Percentiles rank a stretch among this genome's conserved stretches.
These are phyloP conservation scores for Picus viridis DNA, from an alignment of 2,797 vertebrate genomes.

Conservation along the genomic window DNA sequence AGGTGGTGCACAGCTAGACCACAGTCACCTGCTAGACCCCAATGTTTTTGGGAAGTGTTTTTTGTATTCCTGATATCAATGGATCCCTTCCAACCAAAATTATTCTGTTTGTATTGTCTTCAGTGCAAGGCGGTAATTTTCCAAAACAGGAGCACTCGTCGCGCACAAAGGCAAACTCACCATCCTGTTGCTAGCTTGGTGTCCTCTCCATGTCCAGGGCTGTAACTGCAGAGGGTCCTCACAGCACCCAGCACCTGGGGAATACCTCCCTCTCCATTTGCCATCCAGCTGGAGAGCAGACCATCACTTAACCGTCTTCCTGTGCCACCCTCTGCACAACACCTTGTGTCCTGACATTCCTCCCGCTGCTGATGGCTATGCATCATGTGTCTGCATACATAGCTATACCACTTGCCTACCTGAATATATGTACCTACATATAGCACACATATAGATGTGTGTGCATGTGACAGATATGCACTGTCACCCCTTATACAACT, in stretches of 20 bases:
- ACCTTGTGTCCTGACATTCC: rapidly evolving
- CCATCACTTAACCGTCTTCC: rapidly evolving
- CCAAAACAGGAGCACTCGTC: not conserved
- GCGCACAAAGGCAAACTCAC: not conserved
- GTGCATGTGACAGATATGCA: rapidly evolving
- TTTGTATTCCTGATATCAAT: not conserved
- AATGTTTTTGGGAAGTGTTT: not conserved
- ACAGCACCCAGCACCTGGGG: not conserved
- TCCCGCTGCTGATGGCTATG: rapidly evolving
- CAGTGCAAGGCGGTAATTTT: not conserved
- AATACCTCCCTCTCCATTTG: not conserved
- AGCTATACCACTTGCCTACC: rapidly evolving
- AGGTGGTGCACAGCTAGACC: rapidly evolving
- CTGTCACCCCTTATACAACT: rapidly evolving
- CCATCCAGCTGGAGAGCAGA: not conserved
- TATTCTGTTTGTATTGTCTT: not conserved
- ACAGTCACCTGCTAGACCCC: not conserved
- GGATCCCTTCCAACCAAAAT: not conserved
- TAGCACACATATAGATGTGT: rapidly evolving
- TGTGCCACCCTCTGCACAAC: not conserved
- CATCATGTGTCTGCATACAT: rapidly evolving
- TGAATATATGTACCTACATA: too few relatives aligned
- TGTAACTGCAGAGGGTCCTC: not conserved
- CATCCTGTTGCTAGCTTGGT: rapidly evolving
- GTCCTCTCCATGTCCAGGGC: not conserved